Conservation (phyloP, 1,140 invertebrate genomes). For the Drosophila tsacasi region DNA sequence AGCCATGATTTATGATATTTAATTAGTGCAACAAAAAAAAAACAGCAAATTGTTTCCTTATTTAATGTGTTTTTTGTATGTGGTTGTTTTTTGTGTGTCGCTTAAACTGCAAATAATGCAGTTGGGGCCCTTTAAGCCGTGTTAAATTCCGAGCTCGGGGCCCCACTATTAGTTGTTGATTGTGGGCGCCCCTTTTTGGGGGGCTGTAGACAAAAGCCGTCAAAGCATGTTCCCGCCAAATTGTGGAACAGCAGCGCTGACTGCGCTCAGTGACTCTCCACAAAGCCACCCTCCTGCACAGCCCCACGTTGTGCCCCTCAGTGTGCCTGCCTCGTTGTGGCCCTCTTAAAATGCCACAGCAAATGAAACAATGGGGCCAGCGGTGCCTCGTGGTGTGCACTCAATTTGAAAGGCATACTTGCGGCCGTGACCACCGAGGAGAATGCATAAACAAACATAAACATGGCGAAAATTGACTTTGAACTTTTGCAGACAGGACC, state of each 20-base stretch:
- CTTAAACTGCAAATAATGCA: background rate
- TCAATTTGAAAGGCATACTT: slow-evolving; percentile 23
- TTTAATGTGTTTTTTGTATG: background rate
- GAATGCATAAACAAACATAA: slow-evolving; percentile 8
- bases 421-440: background rate
- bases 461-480: slow-evolving; percentile 11
- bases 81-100: no score
- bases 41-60: background rate
- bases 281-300: background rate
- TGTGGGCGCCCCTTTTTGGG: background rate
- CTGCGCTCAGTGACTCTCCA: slow-evolving; percentile 61
- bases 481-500: background rate
- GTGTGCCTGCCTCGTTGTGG: no score
- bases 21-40: background rate
- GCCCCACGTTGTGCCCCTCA: background rate
- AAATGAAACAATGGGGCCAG: slow-evolving; percentile 30
- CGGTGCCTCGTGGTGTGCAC: slow-evolving; percentile 1
- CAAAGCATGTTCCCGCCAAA: slow-evolving; percentile 39
- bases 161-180: background rate
- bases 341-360: background rate
- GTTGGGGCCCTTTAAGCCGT: background rate
- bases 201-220: slow-evolving; percentile 32
- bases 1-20: slow-evolving; percentile 18
- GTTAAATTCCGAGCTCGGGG: background rate
- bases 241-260: slow-evolving; percentile 52